Conservation (phyloP, 2,113 vertebrate genomes). For the Heterotilapia buettikoferi region DNA sequence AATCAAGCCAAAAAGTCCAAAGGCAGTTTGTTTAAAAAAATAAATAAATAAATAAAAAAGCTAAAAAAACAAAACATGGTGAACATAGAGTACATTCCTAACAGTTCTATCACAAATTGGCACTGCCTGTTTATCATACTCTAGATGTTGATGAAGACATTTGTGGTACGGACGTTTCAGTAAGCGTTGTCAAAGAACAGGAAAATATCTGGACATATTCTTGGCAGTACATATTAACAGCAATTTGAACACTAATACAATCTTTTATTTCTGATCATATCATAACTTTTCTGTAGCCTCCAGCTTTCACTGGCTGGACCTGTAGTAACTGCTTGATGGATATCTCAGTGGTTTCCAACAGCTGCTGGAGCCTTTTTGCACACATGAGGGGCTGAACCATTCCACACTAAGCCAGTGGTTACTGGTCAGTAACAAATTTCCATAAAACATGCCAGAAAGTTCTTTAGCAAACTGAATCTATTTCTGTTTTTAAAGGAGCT, state of each 20-base stretch:
- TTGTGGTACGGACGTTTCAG: neutral
- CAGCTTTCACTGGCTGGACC: constrained; percentile 5
- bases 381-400: neutral
- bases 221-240: neutral
- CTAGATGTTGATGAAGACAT: neutral
- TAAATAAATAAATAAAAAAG: fast-evolving
- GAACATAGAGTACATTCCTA: neutral
- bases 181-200: neutral
- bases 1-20: neutral
- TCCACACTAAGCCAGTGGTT: neutral
- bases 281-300: neutral
- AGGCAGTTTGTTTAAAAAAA: neutral
- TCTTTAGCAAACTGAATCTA: neutral
- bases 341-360: neutral
- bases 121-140: neutral
- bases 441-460: neutral
- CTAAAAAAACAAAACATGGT: neutral
- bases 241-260: neutral
- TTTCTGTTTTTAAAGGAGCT: neutral
- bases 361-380: neutral
- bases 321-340: neutral
- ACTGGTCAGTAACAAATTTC: neutral
- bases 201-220: neutral
- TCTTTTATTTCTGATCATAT: neutral
- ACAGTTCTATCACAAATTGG: neutral